phyloP scores from a whole-genome alignment of 35 echinoderm and acorn worm species.

The Ophioderma brevispina region DNA sequence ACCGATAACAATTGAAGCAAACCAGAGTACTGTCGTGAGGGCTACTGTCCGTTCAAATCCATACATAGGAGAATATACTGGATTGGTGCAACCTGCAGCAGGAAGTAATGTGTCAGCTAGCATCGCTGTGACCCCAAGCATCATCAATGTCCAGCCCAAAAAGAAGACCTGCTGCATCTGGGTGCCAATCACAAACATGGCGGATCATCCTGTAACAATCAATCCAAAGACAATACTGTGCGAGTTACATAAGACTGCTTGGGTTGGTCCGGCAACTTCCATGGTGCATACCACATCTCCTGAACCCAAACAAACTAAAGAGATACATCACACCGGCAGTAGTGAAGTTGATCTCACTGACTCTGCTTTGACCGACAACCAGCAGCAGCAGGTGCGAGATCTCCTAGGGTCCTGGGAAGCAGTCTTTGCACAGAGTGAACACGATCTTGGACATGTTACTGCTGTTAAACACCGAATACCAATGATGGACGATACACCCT shows the following conservation, averaged over 20 bases:
- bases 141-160: background rate
- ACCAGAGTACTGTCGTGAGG: no score
- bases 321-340: no score
- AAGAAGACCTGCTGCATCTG: background rate
- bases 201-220: background rate
- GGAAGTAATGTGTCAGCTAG: background rate
- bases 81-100: background rate
- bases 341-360: no score
- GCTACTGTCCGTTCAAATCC: no score
- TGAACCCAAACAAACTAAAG: no score
- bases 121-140: background rate
- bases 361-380: no score
- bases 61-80: no score
- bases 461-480: slow-evolving; percentile 29
- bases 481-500: slow-evolving; percentile 26
- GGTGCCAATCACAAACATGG: background rate
- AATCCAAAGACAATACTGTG: background rate
- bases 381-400: no score
- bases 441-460: background rate
- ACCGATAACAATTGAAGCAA: no score
- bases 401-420: no score
- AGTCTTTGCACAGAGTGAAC: background rate
- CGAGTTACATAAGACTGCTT: background rate
- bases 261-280: background rate
- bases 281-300: no score